These are phyloP conservation scores for Osmoderma eremita DNA, from an alignment of 2,888 invertebrate species.

Conservation along the genomic window DNA sequence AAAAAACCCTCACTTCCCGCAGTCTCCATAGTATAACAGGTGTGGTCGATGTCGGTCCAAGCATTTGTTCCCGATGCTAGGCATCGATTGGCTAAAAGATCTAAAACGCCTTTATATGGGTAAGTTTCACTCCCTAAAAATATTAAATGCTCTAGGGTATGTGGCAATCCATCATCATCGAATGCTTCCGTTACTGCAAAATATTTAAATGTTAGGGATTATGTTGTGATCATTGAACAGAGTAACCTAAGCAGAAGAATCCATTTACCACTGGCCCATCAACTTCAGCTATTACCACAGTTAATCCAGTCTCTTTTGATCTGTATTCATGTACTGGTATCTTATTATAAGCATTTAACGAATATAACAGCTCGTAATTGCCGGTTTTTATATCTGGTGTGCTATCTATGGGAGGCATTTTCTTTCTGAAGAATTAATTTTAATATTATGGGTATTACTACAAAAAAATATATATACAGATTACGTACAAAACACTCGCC, in stretches of 20 bases:
- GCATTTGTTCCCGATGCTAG: conserved; percentile 93
- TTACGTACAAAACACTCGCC: too few relatives aligned
- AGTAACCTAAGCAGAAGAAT: conserved; percentile 83
- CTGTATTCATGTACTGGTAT: conserved; percentile 84
- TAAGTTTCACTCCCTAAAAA: conserved; percentile 91
- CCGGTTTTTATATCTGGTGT: conserved; percentile 60
- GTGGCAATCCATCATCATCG: conserved; percentile 92
- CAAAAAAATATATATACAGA: too few relatives aligned
- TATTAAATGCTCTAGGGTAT: conserved; percentile 91
- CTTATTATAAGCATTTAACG: conserved; percentile 75
- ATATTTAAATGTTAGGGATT: too few relatives aligned
- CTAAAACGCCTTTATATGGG: conserved; percentile 89
- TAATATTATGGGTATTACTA: too few relatives aligned
- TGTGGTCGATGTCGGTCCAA: conserved; percentile 88
- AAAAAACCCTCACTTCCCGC: conserved; percentile 89
- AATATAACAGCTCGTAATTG: conserved; percentile 69
- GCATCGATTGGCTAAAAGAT: conserved; percentile 88
- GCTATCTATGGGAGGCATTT: conserved; percentile 59
- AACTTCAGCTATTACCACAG: conserved; percentile 84
- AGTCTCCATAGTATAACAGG: conserved; percentile 89
- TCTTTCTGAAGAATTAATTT: neutral
- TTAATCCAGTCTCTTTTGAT: conserved; percentile 81
- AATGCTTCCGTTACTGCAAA: conserved; percentile 86
- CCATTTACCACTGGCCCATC: conserved; percentile 93
- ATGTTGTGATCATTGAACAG: neutral